Evolutionary conservation across 2,888 invertebrate genomes (phyloP).

Genomic region (Trichopria drosophilae): DNA sequence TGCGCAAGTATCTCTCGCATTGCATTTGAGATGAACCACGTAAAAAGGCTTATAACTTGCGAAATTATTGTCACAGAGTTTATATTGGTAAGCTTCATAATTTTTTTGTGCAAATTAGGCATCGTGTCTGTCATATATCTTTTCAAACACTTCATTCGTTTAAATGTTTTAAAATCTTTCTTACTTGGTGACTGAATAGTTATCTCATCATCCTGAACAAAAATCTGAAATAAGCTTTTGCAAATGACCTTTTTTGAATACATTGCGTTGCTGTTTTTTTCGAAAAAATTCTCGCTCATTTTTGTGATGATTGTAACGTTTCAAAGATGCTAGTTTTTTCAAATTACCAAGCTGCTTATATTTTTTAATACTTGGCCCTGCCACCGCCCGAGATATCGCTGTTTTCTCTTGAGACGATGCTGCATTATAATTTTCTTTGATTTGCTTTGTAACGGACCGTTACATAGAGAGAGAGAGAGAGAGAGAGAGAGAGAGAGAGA

Average conservation of each 20-base stretch:
- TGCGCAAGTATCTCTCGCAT: too few relatives aligned
- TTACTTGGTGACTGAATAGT: background rate
- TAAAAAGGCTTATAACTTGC: conserved; percentile 4
- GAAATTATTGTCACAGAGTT: conserved; percentile 2
- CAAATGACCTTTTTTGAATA: conserved; percentile 2
- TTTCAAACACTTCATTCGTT: too few relatives aligned
- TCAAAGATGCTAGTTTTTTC: conserved; percentile 1
- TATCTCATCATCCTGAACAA: conserved; percentile 3
- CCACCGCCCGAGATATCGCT: too few relatives aligned
- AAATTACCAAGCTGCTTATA: too few relatives aligned
- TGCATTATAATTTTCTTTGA: too few relatives aligned
- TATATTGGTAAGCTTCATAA: background rate
- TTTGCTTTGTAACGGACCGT: too few relatives aligned
- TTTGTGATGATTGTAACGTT: conserved; percentile 2
- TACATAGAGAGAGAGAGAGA: too few relatives aligned
- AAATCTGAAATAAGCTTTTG: conserved; percentile 3
- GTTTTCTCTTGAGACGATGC: too few relatives aligned
- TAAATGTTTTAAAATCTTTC: background rate
- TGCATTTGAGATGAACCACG: background rate
- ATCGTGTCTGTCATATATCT: too few relatives aligned
- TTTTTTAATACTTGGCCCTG: too few relatives aligned
- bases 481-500: too few relatives aligned
- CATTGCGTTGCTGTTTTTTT: conserved; percentile 1
- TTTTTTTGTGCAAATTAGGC: too few relatives aligned
- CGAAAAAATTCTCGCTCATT: background rate